Evolutionary conservation across 2,888 invertebrate species (phyloP).

Genomic region (Lasioglossum villosulum): DNA sequence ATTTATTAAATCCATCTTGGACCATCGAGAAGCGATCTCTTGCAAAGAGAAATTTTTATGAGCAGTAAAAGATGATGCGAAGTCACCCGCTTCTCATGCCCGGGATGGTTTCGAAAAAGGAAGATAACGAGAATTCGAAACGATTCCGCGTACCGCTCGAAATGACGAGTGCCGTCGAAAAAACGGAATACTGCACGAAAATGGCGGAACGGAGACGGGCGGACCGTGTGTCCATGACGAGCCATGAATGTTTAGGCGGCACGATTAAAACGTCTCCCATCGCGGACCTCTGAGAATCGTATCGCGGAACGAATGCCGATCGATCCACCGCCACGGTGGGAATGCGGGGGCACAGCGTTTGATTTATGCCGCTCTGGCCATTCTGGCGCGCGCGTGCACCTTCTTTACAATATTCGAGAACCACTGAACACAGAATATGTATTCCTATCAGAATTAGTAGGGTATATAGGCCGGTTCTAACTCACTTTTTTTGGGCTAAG

Average conservation of each 20-base stretch:
- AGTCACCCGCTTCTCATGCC: neutral
- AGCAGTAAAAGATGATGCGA: neutral
- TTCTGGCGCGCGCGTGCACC: constrained; percentile 25
- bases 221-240: constrained; percentile 45
- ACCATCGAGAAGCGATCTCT: neutral
- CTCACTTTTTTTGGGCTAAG: too few relatives aligned
- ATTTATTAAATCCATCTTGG: neutral
- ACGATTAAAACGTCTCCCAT: constrained; percentile 78
- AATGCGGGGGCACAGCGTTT: constrained; percentile 75
- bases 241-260: constrained; percentile 72
- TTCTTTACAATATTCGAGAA: neutral
- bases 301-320: constrained; percentile 78
- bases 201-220: constrained; percentile 46
- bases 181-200: constrained; percentile 53
- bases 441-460: neutral
- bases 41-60: neutral
- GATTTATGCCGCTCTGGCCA: constrained; percentile 70
- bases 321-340: constrained; percentile 73
- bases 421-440: neutral
- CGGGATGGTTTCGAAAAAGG: neutral
- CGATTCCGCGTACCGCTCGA: constrained; percentile 33
- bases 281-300: constrained; percentile 70
- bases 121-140: constrained; percentile 13
- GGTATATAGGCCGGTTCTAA: too few relatives aligned
- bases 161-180: constrained; percentile 35